These are phyloP conservation scores for Heliocidaris erythrogramma DNA, from an alignment of 35 echinoderm and acorn worm species.

Conservation along the genomic window DNA sequence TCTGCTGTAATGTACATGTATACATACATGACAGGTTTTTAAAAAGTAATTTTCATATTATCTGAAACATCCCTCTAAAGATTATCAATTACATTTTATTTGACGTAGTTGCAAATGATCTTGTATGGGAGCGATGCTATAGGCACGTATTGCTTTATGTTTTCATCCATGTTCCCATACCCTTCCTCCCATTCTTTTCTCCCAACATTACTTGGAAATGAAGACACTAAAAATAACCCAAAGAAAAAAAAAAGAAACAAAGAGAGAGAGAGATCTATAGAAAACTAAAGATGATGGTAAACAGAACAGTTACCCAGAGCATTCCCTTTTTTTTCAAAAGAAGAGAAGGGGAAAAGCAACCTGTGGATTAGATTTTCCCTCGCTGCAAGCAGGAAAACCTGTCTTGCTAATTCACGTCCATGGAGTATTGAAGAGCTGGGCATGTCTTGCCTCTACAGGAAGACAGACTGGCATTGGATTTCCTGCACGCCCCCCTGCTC, in stretches of 20 bases:
- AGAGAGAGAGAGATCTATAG: not conserved
- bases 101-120: no score
- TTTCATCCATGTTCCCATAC: not conserved
- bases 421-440: slow-evolving; percentile 34
- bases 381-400: slow-evolving; percentile 27
- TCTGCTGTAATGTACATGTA: no score
- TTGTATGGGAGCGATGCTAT: no score
- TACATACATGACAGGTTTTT: no score
- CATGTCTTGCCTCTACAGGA: slow-evolving; percentile 45
- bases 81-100: no score
- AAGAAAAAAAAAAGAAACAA: no score
- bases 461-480: slow-evolving; percentile 44
- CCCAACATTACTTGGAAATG: not conserved
- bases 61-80: not conserved
- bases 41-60: no score
- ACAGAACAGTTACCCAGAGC: not conserved
- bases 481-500: slow-evolving; percentile 44
- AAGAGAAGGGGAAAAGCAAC: not conserved
- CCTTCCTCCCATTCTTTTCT: not conserved
- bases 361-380: not conserved
- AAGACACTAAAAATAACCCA: not conserved
- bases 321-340: not conserved
- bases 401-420: slow-evolving; percentile 50
- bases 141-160: no score
- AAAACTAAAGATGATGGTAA: not conserved